Evolutionary conservation across 2,113 vertebrate genomes (phyloP), one percentile per base, ranked within the genome.

Genomic region (Semicossyphus pulcher): DNA sequence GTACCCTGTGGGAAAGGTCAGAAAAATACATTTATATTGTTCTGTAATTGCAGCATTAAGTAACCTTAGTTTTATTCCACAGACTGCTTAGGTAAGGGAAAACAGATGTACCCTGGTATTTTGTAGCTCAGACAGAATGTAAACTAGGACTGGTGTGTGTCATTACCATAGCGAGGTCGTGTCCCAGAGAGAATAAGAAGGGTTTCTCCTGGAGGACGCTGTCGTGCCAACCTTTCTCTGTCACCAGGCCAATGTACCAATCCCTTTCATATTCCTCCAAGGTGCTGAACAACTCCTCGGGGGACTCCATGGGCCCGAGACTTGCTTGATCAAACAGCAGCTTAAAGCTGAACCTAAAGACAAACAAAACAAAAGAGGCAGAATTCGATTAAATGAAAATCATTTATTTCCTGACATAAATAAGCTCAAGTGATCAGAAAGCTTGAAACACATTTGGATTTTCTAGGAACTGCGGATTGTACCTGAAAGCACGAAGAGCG

Each of bases 291-390:
- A 99, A 85, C 72, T 98, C 98, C 69, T 94, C 86, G n/a, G 94
- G 95, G 72, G 94, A 93, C 92, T 97, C 96, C 63, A 96, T 75
- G 0, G 96, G 94, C 32, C 97, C 97, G 60, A 99, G 91, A 86
- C 97, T 98, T 32, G 96, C 96, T 91, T 99, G 96, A 90, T 99
- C 98, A 89, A 99, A 93, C 94, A 98, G 95, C 20, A 99, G 90
- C 86, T 99, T 99, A 72, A 99, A 95, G 73, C 96, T 95, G 62
- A 97, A 98, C 86, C 98, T 99, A 87, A 70, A 84, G 85, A 62
- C 2, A 70, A 68, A 76, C 10, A 65, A 67, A 76, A 53, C 3
- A 25, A 37, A 0, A 58, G 6, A 28, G 37, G n/a, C 4, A 69
- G 3, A 63, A 23, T 7, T 73, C n/a, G 56, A 23, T 47, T 0